phyloP scores from a whole-genome alignment of 2,113 vertebrate species.

The Lagopus leucura region DNA sequence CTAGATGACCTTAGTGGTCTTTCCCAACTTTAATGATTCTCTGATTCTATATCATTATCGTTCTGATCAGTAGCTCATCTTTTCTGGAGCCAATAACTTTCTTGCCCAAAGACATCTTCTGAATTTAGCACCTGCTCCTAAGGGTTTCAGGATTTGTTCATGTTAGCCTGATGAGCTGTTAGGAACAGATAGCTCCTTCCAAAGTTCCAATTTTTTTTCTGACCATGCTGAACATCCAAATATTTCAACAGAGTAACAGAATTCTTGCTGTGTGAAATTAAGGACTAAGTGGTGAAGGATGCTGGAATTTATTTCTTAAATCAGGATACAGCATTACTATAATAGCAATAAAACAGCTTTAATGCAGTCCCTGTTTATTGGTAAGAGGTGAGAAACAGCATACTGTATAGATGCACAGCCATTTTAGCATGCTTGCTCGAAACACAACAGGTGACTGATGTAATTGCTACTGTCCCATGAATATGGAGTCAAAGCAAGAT shows the following conservation, averaged over 20 bases:
- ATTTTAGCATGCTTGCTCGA: not conserved
- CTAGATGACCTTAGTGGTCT: no score
- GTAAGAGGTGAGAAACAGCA: not conserved
- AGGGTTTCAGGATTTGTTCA: not conserved
- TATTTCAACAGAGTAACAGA: not conserved
- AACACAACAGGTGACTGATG: not conserved
- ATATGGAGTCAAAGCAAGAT: not conserved
- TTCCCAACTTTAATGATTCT: no score
- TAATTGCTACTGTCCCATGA: not conserved
- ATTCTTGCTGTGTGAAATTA: not conserved
- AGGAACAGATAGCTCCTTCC: not conserved
- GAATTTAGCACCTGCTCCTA: not conserved
- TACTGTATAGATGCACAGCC: not conserved
- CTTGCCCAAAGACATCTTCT: not conserved
- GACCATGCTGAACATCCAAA: not conserved
- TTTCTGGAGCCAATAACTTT: not conserved
- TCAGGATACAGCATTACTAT: not conserved
- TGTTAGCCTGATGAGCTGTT: not conserved
- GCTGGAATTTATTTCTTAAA: not conserved
- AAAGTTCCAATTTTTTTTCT: not conserved
- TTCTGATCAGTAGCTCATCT: slow-evolving; percentile 65
- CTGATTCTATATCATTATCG: slow-evolving; percentile 59
- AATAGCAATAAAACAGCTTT: not conserved
- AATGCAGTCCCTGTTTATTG: not conserved
- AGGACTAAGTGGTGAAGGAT: not conserved